Percentiles rank a stretch among this genome's conserved stretches.
Conservation (phyloP, 2,797 vertebrate species). For the Thaleichthys pacificus region DNA sequence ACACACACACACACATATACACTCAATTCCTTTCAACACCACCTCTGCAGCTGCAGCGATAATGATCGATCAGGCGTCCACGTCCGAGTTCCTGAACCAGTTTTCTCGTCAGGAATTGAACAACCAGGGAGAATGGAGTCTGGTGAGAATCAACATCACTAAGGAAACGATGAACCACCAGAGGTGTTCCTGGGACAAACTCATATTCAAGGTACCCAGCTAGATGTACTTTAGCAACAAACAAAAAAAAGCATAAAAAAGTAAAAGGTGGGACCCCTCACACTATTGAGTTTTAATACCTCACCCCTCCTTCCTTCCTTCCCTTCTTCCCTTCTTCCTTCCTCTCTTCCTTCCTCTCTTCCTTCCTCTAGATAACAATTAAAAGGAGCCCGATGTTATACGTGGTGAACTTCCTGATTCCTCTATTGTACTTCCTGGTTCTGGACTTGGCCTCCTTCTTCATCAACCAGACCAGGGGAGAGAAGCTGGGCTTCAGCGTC, state of each 20-base stretch:
- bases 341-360: conserved; percentile 34
- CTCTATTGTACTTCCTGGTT: conserved; percentile 69
- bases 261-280: too few species aligned
- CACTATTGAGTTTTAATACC: too few species aligned
- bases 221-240: not conserved
- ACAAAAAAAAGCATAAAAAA: too few species aligned
- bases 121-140: conserved; percentile 60
- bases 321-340: not conserved
- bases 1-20: not conserved
- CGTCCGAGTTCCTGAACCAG: not conserved
- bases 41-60: not conserved
- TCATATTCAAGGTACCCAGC: conserved; percentile 37
- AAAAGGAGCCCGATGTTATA: conserved; percentile 61
- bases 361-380: conserved; percentile 58
- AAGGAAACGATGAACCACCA: not conserved
- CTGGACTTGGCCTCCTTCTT: conserved; percentile 79
- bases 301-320: not conserved
- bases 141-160: conserved; percentile 14
- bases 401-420: conserved; percentile 76
- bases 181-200: not conserved
- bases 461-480: conserved; percentile 65
- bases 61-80: not conserved
- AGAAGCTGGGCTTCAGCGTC: conserved; percentile 81
- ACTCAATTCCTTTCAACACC: not conserved
- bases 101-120: not conserved